Percentiles rank a stretch among this genome's conserved stretches.
Evolutionary conservation across 1,140 invertebrate species (phyloP).

Genomic region (Lepidurus apus): DNA sequence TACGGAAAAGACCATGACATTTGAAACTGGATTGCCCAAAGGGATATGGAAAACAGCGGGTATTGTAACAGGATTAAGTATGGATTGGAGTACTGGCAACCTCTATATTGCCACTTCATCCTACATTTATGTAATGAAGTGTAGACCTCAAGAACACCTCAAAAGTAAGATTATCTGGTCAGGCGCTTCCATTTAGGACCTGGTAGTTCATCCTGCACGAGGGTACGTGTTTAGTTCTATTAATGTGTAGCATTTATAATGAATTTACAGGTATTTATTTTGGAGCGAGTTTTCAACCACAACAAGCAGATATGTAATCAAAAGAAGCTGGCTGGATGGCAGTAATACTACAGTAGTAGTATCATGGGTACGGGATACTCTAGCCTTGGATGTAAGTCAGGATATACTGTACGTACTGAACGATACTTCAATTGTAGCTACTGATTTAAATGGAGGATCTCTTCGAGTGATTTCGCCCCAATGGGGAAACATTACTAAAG

Average conservation of each 20-base stretch:
- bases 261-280: background rate
- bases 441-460: background rate
- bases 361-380: background rate
- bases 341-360: background rate
- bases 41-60: background rate
- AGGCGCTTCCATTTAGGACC: background rate
- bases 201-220: background rate
- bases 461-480: background rate
- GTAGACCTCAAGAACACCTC: background rate
- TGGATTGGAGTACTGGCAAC: conserved; percentile 3
- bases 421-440: background rate
- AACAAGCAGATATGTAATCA: background rate
- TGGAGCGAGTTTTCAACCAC: background rate
- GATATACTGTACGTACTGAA: background rate
- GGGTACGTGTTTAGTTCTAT: background rate
- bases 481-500: background rate
- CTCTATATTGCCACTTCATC: background rate
- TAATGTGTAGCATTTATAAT: background rate
- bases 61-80: background rate
- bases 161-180: conserved; percentile 5
- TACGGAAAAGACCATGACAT: background rate
- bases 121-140: background rate
- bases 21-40: background rate
- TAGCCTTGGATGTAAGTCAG: background rate
- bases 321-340: background rate